Evolutionary conservation across 53 echinoderm and acorn worm species (phyloP).

Genomic region (Apostichopus leukothele): DNA sequence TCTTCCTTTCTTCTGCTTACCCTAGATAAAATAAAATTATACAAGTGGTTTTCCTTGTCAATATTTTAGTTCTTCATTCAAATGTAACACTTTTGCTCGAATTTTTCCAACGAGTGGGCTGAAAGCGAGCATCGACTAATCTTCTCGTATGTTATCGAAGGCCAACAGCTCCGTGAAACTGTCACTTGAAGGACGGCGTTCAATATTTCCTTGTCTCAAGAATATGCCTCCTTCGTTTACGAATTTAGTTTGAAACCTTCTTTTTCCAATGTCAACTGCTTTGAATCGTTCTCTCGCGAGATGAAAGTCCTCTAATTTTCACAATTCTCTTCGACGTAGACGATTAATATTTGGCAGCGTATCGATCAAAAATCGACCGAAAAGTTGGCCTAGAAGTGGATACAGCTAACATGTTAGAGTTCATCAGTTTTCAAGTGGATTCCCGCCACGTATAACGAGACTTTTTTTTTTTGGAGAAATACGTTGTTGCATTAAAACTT

Average conservation of each 20-base stretch:
- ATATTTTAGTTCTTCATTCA: too few species aligned
- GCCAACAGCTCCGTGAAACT: neutral
- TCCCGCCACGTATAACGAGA: neutral
- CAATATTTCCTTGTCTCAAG: neutral
- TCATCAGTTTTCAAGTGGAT: neutral
- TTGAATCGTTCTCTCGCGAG: too few species aligned
- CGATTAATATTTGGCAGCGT: conserved; percentile 1
- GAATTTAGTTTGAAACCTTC: neutral
- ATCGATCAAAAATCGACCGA: conserved; percentile 3
- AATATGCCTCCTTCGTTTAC: neutral
- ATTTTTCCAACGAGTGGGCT: too few species aligned
- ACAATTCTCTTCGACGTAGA: neutral
- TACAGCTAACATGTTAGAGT: neutral
- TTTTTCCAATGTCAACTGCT: too few species aligned
- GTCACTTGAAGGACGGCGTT: neutral
- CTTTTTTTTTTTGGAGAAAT: too few species aligned
- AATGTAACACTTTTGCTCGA: too few species aligned
- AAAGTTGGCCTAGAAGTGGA: conserved; percentile 10
- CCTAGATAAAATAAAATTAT: too few species aligned
- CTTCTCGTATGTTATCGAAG: too few species aligned
- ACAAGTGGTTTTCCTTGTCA: too few species aligned
- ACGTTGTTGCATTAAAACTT: too few species aligned
- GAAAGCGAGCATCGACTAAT: too few species aligned
- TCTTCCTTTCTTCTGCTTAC: too few species aligned
- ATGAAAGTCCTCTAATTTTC: neutral